Evolutionary conservation across 2,888 invertebrate species (phyloP).

Genomic region (Lycaena phlaeas): DNA sequence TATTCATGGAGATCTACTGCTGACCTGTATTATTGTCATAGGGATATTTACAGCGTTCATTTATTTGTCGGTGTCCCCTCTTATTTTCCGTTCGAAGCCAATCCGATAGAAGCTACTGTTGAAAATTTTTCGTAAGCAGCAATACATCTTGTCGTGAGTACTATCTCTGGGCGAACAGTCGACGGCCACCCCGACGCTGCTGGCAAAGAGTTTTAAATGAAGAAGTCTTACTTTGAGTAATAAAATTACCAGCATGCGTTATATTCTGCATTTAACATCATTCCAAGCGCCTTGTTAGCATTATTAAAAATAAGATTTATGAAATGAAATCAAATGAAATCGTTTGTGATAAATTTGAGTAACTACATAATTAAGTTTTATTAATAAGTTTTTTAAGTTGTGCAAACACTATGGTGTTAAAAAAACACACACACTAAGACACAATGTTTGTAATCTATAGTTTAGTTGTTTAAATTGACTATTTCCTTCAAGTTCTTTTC

Average conservation of each 20-base stretch:
- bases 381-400: too few relatives aligned
- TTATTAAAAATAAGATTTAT: too few relatives aligned
- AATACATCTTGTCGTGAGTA: slow-evolving; percentile 69
- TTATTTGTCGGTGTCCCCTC: slow-evolving; percentile 68
- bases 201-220: slow-evolving; percentile 29
- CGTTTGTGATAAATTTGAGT: too few relatives aligned
- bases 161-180: slow-evolving; percentile 72
- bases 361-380: too few relatives aligned
- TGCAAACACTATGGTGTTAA: too few relatives aligned
- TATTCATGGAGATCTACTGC: slow-evolving; percentile 64
- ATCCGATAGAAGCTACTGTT: slow-evolving; percentile 68
- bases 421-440: too few relatives aligned
- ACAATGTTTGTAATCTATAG: too few relatives aligned
- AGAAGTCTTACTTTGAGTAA: not conserved
- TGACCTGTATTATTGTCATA: slow-evolving; percentile 74
- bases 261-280: too few relatives aligned
- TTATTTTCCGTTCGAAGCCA: slow-evolving; percentile 72
- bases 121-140: slow-evolving; percentile 73
- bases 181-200: slow-evolving; percentile 58
- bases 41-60: slow-evolving; percentile 69
- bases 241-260: slow-evolving; percentile 3
- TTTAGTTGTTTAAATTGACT: too few relatives aligned
- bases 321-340: too few relatives aligned
- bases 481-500: too few relatives aligned
- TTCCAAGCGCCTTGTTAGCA: too few relatives aligned